Base-by-base conservation (phyloP, 2,888 invertebrate genomes). In the Ypsolopha sequella region DNA sequence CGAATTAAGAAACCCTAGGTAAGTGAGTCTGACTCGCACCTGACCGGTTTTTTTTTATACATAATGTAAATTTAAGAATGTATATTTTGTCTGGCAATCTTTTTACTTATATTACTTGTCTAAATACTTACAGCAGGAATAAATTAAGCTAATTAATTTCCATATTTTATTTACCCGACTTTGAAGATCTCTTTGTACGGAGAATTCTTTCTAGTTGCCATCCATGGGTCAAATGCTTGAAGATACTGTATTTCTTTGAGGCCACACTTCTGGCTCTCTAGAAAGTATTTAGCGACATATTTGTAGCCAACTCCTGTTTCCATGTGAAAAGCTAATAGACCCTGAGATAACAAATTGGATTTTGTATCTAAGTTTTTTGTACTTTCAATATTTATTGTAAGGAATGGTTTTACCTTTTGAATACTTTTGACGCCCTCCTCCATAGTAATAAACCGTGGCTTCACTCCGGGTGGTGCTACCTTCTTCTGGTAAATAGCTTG, bases 221-320 rank as follows among this genome's bases (percentile, higher is more conserved):
- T 61, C 88, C 89, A 91, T 0, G 91, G 91, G 64, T 91, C 90
- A 0, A 89, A 86, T 0, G 90, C 90, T 73, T 91, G 89, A 35
- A 91, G 65, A 57, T 87, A 89, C 57, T 88, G 88, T 60, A 93
- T 91, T 64, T 92, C 92, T 52, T 89, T 88, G 14, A 93, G 71
- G 0, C 90, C 90, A 64, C 93, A 93, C 66, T 93, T 93, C 68
- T 93, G 91, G 9, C 88, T 88, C 66, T 93, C 93, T 13, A 82
- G 76, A 63, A 90, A 93, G 51, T 88, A 90, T 66, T 91, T 90
- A 11, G 89, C 88, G 0, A 92, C 88, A 34, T 92, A 76, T 65
- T 91, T 90, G 65, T 92, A 92, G 0, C 90, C 90, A 0, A 89
- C 87, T 0, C 90, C 89, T 1, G 88, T 77, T 68, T 92, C 92